Percentiles rank a stretch among this genome's conserved stretches.
phyloP scores from a whole-genome alignment of 1,140 invertebrate species.

The Anthonomus grandis region DNA sequence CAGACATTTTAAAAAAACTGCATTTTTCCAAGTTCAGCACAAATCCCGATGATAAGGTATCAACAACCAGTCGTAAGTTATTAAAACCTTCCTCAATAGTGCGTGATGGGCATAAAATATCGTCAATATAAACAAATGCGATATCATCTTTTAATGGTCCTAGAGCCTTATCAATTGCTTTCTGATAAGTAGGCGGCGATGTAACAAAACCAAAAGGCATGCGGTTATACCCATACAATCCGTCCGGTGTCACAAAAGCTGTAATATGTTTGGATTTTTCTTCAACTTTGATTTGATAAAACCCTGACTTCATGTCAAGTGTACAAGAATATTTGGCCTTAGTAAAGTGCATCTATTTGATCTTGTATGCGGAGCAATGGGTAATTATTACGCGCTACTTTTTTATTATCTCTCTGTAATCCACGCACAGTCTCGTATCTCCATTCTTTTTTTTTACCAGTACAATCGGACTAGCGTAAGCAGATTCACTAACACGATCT shows the following conservation, averaged over 20 bases:
- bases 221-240: constrained; percentile 33
- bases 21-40: constrained; percentile 8
- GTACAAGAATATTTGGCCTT: constrained; percentile 28
- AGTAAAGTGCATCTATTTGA: constrained; percentile 35
- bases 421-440: too few relatives aligned
- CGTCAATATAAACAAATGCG: constrained; percentile 35
- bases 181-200: constrained; percentile 33
- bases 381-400: constrained; percentile 39
- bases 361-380: constrained; percentile 45
- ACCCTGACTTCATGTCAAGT: constrained; percentile 32
- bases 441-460: too few relatives aligned
- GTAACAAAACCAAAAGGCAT: constrained; percentile 39
- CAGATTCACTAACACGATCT: too few relatives aligned
- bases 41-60: constrained; percentile 5
- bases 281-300: constrained; percentile 25
- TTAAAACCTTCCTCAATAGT: constrained; percentile 26
- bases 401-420: too few relatives aligned
- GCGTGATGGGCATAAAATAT: constrained; percentile 43
- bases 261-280: constrained; percentile 37
- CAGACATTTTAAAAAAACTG: constrained; percentile 6
- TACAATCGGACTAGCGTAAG: too few relatives aligned
- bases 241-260: constrained; percentile 41
- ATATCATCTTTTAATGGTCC: constrained; percentile 28
- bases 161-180: constrained; percentile 33
- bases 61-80: neutral